Base-by-base conservation (phyloP, 2,888 invertebrate species). In the Cyclophora albipunctata region DNA sequence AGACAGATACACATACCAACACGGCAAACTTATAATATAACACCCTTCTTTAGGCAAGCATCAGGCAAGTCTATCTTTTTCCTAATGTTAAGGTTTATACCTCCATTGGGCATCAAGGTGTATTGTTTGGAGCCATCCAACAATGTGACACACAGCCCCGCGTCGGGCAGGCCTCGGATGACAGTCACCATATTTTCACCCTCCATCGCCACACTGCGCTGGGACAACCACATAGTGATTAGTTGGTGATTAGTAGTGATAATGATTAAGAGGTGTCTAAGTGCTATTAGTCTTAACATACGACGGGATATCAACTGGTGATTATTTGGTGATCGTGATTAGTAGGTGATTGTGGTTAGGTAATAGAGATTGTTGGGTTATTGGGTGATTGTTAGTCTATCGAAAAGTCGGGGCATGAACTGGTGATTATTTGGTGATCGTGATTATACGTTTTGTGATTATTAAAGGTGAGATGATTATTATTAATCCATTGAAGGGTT, bases 181-280 rank as follows among this genome's bases (percentile, higher is more conserved):
- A 86, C 74, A 0, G 83, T 81, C 50, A 81, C 73, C 81, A 84
- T 80, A 2, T 81, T 82, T 4, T 78, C 71, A 1, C 58, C 52
- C 0, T 69, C 70, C 73, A 69, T 71, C 55, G 55, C 34, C 33
- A 5, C 20, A 20, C 20, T 20, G 20, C 20, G 20, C 20, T 20
- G 20, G 20, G 20, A 20, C 20, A 20, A 20, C 20, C 20, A 20
- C 20, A 20, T 20, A 20, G 20, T 20, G 20, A 20, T 20, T 20
- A 20, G 20, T 20, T 20, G 34, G 20, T 4, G 6, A 34, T 43
- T 34, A 33, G 43, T 43, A 4, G 7, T 7, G n/a, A 42, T 20
- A 3, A 7, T 42, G 34, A 3, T 34, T 43, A 6, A 3, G 4
- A 7, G 42, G 7, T 40, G 40, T 7, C 5, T 40, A 2, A 7